Base-by-base conservation (phyloP, 2,797 vertebrate genomes). In the Malacoraja senta region DNA sequence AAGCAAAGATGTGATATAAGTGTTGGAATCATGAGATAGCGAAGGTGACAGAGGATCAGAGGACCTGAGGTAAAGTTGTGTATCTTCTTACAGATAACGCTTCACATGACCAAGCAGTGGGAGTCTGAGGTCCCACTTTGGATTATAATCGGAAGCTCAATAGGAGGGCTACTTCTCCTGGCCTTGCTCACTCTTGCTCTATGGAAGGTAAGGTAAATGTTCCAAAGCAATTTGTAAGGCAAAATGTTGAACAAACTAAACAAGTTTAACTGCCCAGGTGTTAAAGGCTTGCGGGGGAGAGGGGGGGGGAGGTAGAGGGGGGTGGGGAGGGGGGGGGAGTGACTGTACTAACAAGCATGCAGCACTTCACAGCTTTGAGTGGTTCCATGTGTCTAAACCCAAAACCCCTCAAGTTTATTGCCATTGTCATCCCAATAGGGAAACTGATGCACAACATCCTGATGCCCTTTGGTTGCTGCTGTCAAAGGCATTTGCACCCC, bases 71-170 rank as follows among this genome's bases (percentile, higher is more conserved):
- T 65, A 10, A 35, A 1, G 0, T 8, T 68, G 83, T 88, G 9
- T 63, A 7, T 88, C 63, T 68, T 26, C n/a, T 68, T 92, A 63
- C 96, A 99, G 99, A 96, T 99, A 94, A 97, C 96, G 0, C 94
- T 99, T 94, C 98, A 98, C 95, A 97, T 99, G 94, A 98, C 98
- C 94, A 99, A 99, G 94, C 96, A 97, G 0, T 98, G 98, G 90
- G 98, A 98, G 94, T 98, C 96, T 0, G 97, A 98, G 81, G 96
- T 99, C 94, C 96, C 99, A 76, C 97, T 97, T 94, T 99, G 99
- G 99, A 98, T 99, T 94, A 97, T 99, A 83, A 95, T 99, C 26
- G 98, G 98, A 0, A 99, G 99, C 95, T 98, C 98, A 0, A 94
- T 99, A 32, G 99, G 99, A 21, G 99, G 99, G 8, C 97, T 99